These are phyloP conservation scores for Brachionichthys hirsutus DNA, from an alignment of 2,113 vertebrate genomes.

Conservation along the genomic window DNA sequence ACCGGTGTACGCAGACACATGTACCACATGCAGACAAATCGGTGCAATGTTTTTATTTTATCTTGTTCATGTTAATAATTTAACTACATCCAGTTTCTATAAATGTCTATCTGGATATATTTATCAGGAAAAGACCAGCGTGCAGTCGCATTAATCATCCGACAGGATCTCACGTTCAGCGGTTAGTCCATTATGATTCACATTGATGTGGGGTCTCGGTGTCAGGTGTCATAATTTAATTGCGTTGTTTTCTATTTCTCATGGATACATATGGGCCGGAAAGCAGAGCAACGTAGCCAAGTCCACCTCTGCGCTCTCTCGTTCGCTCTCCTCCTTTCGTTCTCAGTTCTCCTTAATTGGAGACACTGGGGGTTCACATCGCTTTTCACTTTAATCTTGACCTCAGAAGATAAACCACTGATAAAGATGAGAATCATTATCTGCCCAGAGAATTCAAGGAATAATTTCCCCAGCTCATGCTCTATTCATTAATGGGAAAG, in stretches of 20 bases:
- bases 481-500: conserved; percentile 71
- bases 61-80: conserved; percentile 4
- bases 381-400: conserved; percentile 82
- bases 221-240: conserved; percentile 86
- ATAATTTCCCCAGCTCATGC: conserved; percentile 70
- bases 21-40: not conserved
- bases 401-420: conserved; percentile 80
- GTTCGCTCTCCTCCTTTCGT: conserved; percentile 23
- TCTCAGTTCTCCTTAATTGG: conserved; percentile 74
- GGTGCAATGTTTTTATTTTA: too few relatives aligned
- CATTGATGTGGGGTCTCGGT: conserved; percentile 77
- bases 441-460: conserved; percentile 74
- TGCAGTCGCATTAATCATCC: conserved; percentile 78
- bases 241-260: conserved; percentile 81
- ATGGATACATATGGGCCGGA: conserved; percentile 67
- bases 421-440: conserved; percentile 80
- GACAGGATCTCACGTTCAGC: conserved; percentile 76
- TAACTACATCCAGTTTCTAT: conserved; percentile 15
- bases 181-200: conserved; percentile 80
- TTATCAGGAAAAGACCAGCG: conserved; percentile 38
- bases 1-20: not conserved
- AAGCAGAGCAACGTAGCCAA: conserved; percentile 62
- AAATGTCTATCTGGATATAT: conserved; percentile 20
- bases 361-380: conserved; percentile 79
- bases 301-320: conserved; percentile 58